Evolutionary conservation across 2,113 vertebrate species (phyloP).

Genomic region (Siphamia tubifer): DNA sequence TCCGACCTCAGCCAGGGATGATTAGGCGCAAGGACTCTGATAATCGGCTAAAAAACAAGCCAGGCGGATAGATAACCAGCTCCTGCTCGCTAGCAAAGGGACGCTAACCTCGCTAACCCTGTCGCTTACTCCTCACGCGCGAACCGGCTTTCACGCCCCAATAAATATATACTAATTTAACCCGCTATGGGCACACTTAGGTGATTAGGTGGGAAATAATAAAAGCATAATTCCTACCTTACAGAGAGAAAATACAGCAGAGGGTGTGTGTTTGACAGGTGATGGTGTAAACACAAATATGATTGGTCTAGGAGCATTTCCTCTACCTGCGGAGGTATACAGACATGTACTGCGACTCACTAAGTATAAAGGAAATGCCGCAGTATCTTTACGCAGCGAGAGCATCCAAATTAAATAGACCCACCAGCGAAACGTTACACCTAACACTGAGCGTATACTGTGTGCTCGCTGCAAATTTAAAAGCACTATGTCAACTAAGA

Average conservation of each 20-base stretch:
- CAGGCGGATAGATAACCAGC: slow-evolving; percentile 47
- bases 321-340: slow-evolving; percentile 63
- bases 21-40: slow-evolving; percentile 65
- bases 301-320: slow-evolving; percentile 74
- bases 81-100: slow-evolving; percentile 52
- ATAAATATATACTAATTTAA: neutral
- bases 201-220: neutral
- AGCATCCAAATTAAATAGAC: slow-evolving; percentile 64
- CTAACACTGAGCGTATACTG: too few relatives aligned
- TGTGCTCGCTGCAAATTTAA: too few relatives aligned
- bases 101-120: slow-evolving; percentile 52
- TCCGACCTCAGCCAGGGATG: slow-evolving; percentile 44
- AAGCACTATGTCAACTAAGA: too few relatives aligned
- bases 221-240: slow-evolving; percentile 56
- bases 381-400: slow-evolving; percentile 72
- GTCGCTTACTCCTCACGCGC: neutral
- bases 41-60: slow-evolving; percentile 70
- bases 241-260: slow-evolving; percentile 61
- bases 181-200: neutral
- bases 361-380: slow-evolving; percentile 68
- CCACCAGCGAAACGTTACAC: neutral
- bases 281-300: slow-evolving; percentile 76
- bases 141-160: neutral
- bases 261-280: slow-evolving; percentile 72
- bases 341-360: slow-evolving; percentile 32